Evolutionary conservation across 2,888 invertebrate genomes (phyloP).

Genomic region (Polyploca ridens): DNA sequence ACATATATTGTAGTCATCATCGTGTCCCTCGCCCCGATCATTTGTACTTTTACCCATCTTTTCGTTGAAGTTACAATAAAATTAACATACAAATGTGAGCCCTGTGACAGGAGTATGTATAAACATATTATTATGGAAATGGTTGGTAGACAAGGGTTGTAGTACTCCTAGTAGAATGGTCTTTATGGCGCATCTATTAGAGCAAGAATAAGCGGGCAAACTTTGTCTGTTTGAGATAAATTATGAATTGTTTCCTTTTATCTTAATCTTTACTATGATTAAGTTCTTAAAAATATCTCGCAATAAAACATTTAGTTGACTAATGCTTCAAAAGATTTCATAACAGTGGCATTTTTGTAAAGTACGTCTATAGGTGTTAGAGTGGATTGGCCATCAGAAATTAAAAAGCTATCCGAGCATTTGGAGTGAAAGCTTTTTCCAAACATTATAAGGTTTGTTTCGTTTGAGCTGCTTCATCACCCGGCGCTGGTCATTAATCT

Average conservation of each 20-base stretch:
- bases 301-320: too few species aligned
- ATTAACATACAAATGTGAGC: constrained; percentile 72
- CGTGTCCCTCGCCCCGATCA: constrained; percentile 51
- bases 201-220: constrained; percentile 19
- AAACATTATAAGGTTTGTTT: constrained; percentile 15
- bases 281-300: background rate
- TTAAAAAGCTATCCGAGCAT: background rate
- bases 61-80: constrained; percentile 66
- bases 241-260: constrained; percentile 6
- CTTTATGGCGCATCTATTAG: constrained; percentile 26
- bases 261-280: constrained; percentile 18
- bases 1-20: constrained; percentile 52
- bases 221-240: constrained; percentile 13
- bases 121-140: constrained; percentile 38
- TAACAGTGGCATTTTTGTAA: background rate
- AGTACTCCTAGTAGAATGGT: constrained; percentile 18
- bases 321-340: background rate
- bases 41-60: constrained; percentile 75
- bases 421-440: background rate
- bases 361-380: background rate
- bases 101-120: constrained; percentile 47
- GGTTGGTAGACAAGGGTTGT: constrained; percentile 33
- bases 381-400: background rate
- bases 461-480: constrained; percentile 14
- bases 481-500: constrained; percentile 58